phyloP scores from a whole-genome alignment of 2,888 invertebrate species.

The Harpalus rubripes region DNA sequence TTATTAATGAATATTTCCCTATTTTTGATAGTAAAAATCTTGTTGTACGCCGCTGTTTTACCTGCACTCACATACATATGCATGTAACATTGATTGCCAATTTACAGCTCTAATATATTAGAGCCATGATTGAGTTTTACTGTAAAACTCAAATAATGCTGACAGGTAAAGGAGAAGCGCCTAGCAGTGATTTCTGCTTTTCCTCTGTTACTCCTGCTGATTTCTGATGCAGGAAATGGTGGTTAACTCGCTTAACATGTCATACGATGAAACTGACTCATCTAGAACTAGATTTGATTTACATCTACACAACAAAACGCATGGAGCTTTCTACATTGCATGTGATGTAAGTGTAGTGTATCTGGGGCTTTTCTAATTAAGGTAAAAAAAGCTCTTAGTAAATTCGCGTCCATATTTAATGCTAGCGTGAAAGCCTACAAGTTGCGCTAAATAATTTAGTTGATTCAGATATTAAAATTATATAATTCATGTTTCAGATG shows the following conservation, averaged over 20 bases:
- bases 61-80: slow-evolving; percentile 75
- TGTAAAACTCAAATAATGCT: slow-evolving; percentile 79
- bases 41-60: neutral
- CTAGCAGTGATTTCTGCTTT: neutral
- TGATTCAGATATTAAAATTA: slow-evolving; percentile 35
- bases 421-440: slow-evolving; percentile 31
- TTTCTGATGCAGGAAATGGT: neutral
- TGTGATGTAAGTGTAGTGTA: no score
- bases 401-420: slow-evolving; percentile 26
- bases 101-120: slow-evolving; percentile 79
- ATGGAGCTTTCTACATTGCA: no score
- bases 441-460: slow-evolving; percentile 26
- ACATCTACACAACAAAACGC: neutral
- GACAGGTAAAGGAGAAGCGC: slow-evolving; percentile 75
- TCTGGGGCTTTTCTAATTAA: neutral
- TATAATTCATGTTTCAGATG: neutral
- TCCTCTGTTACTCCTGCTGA: neutral
- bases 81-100: slow-evolving; percentile 79
- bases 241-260: neutral
- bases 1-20: neutral
- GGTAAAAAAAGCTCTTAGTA: neutral
- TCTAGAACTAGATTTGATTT: neutral
- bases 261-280: neutral
- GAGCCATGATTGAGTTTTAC: slow-evolving; percentile 78
- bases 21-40: neutral